Base-by-base conservation (phyloP, 2,797 vertebrate species). In the Ciconia nigra region DNA sequence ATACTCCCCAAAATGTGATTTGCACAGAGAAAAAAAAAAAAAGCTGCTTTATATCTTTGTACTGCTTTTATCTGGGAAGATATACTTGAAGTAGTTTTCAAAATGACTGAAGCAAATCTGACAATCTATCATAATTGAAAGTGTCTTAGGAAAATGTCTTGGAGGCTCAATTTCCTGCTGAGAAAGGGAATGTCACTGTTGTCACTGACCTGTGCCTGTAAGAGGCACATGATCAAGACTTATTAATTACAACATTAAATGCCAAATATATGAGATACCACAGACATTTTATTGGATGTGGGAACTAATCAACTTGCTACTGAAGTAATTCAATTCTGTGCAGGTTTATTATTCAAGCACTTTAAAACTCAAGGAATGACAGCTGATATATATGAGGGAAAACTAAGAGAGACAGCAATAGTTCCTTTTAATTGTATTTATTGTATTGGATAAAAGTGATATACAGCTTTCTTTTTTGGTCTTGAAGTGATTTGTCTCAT, bases 241-340 rank as follows among this genome's bases (percentile, higher is more conserved):
- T 96, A 96, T 93, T 97, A 96, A 96, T 96, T 98, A 96, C 92
- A 91, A 87, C 58, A 93, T 96, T 93, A 95, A 97, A 96, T 96
- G 94, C 95, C 92, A 94, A 96, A 92, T 96, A 79, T 89, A 76
- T 84, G 81, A 89, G 61, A 95, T 95, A 94, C 74, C 39, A 49
- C 35, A 92, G 95, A 87, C 70, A 88, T 95, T 97, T 91, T 93
- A 94, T 91, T 96, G 81, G 93, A 92, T 96, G 90, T 83, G 72
- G 93, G 77, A 96, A 96, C 92, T 92, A 96, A 96, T 96, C 96
- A 95, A 67, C 92, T 96, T 93, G 83, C 80, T 90, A 91, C 87
- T 79, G 92, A 94, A 94, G 89, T 93, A 93, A 95, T 91, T 96
- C 95, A 96, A 93, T 94, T 96, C 90, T 80, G 71, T 92, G 87